Evolutionary conservation across 2,888 invertebrate genomes (phyloP).

Genomic region (Cancer borealis): DNA sequence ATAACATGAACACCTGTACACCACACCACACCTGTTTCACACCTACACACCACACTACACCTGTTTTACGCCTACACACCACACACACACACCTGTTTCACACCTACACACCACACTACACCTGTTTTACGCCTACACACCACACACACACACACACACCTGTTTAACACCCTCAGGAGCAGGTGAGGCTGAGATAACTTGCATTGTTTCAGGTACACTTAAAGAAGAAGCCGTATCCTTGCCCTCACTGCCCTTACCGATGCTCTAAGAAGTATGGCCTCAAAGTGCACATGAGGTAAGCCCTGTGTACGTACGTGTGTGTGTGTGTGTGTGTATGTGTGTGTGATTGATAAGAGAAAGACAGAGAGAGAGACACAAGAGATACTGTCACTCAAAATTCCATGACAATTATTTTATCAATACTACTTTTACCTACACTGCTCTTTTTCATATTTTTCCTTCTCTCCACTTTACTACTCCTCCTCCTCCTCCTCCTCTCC

Average conservation of each 20-base stretch:
- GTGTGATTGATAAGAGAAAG: background rate
- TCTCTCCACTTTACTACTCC: too few relatives aligned
- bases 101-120: too few relatives aligned
- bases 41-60: too few relatives aligned
- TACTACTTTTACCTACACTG: background rate
- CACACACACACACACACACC: background rate
- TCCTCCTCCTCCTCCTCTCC: background rate
- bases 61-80: too few relatives aligned
- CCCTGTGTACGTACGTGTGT: background rate
- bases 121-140: background rate
- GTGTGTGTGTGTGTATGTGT: background rate
- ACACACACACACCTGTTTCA: too few relatives aligned
- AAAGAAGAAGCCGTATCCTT: conserved; percentile 63
- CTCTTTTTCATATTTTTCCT: background rate
- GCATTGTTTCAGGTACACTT: conserved; percentile 62
- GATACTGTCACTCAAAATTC: background rate
- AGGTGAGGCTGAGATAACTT: background rate
- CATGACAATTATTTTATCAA: background rate
- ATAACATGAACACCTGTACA: too few relatives aligned
- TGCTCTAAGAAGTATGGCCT: conserved; percentile 58
- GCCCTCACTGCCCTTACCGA: conserved; percentile 66
- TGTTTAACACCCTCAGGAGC: background rate
- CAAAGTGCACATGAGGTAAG: conserved; percentile 63
- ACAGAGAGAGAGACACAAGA: background rate
- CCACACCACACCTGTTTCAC: too few relatives aligned